Base-by-base conservation (phyloP, 2,113 vertebrate species). In the Stigmatopora nigra region DNA sequence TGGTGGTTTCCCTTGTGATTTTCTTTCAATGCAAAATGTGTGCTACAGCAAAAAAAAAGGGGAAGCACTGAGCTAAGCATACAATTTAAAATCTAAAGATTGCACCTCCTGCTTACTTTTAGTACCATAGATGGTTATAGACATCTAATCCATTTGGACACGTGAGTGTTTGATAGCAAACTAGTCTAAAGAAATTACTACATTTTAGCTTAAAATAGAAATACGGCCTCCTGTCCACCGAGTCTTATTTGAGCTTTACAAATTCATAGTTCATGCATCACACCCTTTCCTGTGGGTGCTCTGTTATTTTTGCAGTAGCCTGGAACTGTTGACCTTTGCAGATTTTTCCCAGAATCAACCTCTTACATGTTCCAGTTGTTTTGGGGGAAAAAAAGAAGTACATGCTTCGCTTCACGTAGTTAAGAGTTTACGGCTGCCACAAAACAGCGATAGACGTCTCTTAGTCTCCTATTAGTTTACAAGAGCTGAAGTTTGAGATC, bases 401-500 rank as follows among this genome's bases (percentile, higher is more conserved):
- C 9, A 59, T 16, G 31, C 22, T 46, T 20, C 71, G 25, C 72
- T 63, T 68, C 56, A 55, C 72, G 56, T 63, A 79, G 76, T 86
- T 84, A 80, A 16, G 25, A 62, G 41, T 63, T 72, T 68, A 81
- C 67, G 65, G 52, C 78, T 62, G 16, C 68, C 47, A 49, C 73
- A 61, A 60, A 68, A 65, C 75, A 72, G 74, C 70, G 67, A 77
- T 79, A 65, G 71, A 72, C 46, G 56, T 65, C 75, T 79, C 78
- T 46, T 79, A 75, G 63, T 83, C 82, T 74, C 84, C 86, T 87
- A 82, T 78, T 57, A 41, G 38, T 84, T 61, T 63, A 67, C 67
- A 2, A 38, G 51, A 5, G n/a, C 55, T 78, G 77, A 65, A 78
- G 79, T 79, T 78, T 65, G 38, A 72, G 77, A 60, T 36, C 35